phyloP scores from a whole-genome alignment of 1,140 invertebrate species.

The Diplogasteroides magnus region DNA sequence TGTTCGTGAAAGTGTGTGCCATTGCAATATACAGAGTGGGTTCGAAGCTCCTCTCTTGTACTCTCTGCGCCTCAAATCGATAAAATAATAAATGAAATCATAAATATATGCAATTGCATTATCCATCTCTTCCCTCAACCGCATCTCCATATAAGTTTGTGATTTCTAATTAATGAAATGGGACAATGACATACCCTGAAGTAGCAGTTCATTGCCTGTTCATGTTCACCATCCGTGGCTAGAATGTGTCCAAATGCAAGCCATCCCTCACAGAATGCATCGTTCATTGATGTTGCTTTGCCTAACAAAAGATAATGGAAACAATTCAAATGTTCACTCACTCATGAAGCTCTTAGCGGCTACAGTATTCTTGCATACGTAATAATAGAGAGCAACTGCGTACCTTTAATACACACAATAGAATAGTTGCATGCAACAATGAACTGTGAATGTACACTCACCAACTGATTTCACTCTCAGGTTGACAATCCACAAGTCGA shows the following conservation, averaged over 20 bases:
- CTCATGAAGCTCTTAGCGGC: background rate
- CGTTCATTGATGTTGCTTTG: conserved; percentile 20
- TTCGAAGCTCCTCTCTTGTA: background rate
- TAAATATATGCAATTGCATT: no score
- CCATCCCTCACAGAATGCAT: conserved; percentile 14
- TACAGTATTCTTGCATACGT: background rate
- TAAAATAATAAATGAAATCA: no score
- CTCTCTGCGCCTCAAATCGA: background rate
- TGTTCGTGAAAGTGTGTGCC: background rate
- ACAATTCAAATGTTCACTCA: background rate
- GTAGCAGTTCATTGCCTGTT: conserved; percentile 29
- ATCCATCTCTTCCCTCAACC: no score
- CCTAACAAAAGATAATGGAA: no score
- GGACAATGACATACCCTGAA: conserved; percentile 6
- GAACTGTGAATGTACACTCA: background rate
- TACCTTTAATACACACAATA: background rate
- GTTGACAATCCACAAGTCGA: background rate
- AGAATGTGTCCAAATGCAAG: conserved; percentile 19
- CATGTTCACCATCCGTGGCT: conserved; percentile 18
- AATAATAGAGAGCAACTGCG: background rate
- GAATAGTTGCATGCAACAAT: background rate
- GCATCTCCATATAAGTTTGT: no score
- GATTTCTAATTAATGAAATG: no score
- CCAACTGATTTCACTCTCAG: background rate
- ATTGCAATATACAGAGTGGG: background rate